Evolutionary conservation across 2,888 invertebrate genomes (phyloP).

Genomic region (Drosophila siamana): DNA sequence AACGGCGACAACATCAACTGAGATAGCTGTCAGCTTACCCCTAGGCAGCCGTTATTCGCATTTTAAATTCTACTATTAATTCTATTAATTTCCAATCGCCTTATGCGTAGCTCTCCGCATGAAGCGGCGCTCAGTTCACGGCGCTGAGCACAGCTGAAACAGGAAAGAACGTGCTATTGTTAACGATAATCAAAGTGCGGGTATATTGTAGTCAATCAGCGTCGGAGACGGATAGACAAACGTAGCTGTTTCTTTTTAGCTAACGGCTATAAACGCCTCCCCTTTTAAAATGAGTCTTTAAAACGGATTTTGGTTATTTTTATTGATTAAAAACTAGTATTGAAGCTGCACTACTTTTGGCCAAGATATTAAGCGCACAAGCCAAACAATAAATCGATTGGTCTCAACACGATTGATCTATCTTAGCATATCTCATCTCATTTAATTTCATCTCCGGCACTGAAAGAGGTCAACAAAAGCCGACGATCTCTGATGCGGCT

Average conservation of each 20-base stretch:
- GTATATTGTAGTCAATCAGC: slow-evolving; percentile 27
- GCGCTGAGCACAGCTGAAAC: slow-evolving; percentile 20
- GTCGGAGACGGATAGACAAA: neutral
- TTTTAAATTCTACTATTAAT: slow-evolving; percentile 68
- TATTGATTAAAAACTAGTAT: slow-evolving; percentile 34
- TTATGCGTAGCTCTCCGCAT: slow-evolving; percentile 49
- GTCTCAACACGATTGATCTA: slow-evolving; percentile 25
- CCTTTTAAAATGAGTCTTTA: slow-evolving; percentile 34
- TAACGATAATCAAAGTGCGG: slow-evolving; percentile 18
- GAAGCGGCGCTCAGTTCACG: slow-evolving; percentile 33
- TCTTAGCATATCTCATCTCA: slow-evolving; percentile 1
- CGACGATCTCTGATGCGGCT: slow-evolving; percentile 12
- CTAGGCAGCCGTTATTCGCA: slow-evolving; percentile 62
- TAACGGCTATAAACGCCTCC: slow-evolving; percentile 48
- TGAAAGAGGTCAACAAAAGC: slow-evolving; percentile 69
- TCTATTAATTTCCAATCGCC: slow-evolving; percentile 68
- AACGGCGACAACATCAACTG: slow-evolving; percentile 20
- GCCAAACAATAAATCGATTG: slow-evolving; percentile 28
- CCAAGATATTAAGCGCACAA: slow-evolving; percentile 1
- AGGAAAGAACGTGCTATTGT: slow-evolving; percentile 21
- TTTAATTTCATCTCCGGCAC: slow-evolving; percentile 21
- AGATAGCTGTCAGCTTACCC: slow-evolving; percentile 41
- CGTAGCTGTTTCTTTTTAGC: slow-evolving; percentile 20
- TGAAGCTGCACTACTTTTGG: slow-evolving; percentile 38
- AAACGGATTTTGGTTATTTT: slow-evolving; percentile 25